Evolutionary conservation across 2,888 invertebrate genomes (phyloP).

Genomic region (Drymonia ruficornis): DNA sequence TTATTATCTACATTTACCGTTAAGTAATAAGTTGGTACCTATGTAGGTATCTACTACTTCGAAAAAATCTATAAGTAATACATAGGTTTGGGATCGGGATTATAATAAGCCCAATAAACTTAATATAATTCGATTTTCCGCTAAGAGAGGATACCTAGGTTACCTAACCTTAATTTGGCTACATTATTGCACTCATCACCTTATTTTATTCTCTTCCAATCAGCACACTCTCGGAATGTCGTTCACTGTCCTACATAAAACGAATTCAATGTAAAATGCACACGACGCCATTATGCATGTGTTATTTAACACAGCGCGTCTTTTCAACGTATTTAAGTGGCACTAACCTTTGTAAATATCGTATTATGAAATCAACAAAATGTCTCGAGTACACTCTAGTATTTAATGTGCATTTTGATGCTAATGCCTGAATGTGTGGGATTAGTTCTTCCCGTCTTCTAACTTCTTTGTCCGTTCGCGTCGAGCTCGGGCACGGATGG

Average conservation of each 20-base stretch:
- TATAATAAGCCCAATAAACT: too few relatives aligned
- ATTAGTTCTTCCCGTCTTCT: conserved; percentile 40
- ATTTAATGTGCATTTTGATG: conserved; percentile 49
- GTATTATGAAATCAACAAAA: conserved; percentile 32
- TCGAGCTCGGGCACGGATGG: conserved; percentile 52
- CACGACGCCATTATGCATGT: conserved; percentile 47
- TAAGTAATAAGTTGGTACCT: background rate
- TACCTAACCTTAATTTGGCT: too few relatives aligned
- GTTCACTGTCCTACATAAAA: conserved; percentile 28
- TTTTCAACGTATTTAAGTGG: conserved; percentile 45
- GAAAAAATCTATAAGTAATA: conserved; percentile 8
- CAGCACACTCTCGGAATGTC: conserved; percentile 7
- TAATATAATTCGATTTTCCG: background rate
- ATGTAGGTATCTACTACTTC: conserved; percentile 10
- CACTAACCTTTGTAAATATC: conserved; percentile 61
- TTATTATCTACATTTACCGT: conserved; percentile 17
- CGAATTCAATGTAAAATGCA: conserved; percentile 22
- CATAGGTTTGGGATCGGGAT: too few relatives aligned
- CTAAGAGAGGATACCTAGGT: background rate
- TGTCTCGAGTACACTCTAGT: conserved; percentile 45
- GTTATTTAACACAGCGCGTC: conserved; percentile 22
- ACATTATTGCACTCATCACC: background rate
- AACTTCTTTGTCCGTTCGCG: conserved; percentile 42
- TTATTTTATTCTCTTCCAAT: conserved; percentile 1
- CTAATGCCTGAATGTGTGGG: conserved; percentile 41